Evolutionary conservation across 2,888 invertebrate genomes (phyloP).

Genomic region (Andricus curvator): DNA sequence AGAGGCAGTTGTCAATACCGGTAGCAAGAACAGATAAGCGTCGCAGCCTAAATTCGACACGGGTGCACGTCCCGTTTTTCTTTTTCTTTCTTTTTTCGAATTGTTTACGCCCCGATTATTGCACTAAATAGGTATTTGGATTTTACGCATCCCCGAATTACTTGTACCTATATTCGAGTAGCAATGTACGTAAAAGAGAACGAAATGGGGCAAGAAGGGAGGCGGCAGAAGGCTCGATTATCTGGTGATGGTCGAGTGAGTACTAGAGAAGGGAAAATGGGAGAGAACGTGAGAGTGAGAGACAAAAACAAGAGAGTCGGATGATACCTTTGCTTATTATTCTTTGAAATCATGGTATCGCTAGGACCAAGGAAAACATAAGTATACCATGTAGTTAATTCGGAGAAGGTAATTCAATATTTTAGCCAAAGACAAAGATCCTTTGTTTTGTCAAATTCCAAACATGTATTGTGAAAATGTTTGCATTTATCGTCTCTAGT

Average conservation of each 20-base stretch:
- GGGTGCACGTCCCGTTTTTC: slow-evolving; percentile 51
- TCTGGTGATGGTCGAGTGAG: slow-evolving; percentile 27
- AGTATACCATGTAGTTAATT: not conserved
- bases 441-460: not conserved
- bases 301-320: slow-evolving; percentile 9
- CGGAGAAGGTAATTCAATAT: not conserved
- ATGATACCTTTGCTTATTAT: slow-evolving; percentile 16
- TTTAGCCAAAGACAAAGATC: not conserved
- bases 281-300: slow-evolving; percentile 40
- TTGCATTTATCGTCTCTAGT: not conserved
- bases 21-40: slow-evolving; percentile 53
- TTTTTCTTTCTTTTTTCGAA: slow-evolving; percentile 59
- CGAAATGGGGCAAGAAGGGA: slow-evolving; percentile 27
- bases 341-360: slow-evolving; percentile 2
- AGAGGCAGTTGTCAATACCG: slow-evolving; percentile 59
- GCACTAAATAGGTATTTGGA: slow-evolving; percentile 71
- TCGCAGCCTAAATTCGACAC: slow-evolving; percentile 46
- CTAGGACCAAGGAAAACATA: not conserved
- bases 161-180: slow-evolving; percentile 58
- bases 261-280: slow-evolving; percentile 48
- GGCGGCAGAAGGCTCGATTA: slow-evolving; percentile 31
- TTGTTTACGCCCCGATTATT: slow-evolving; percentile 74
- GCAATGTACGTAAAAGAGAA: not conserved
- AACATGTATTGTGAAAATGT: not conserved
- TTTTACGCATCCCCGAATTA: slow-evolving; percentile 78